phyloP scores from a whole-genome alignment of 53 echinoderm and acorn worm species.

The Henricia sp. region DNA sequence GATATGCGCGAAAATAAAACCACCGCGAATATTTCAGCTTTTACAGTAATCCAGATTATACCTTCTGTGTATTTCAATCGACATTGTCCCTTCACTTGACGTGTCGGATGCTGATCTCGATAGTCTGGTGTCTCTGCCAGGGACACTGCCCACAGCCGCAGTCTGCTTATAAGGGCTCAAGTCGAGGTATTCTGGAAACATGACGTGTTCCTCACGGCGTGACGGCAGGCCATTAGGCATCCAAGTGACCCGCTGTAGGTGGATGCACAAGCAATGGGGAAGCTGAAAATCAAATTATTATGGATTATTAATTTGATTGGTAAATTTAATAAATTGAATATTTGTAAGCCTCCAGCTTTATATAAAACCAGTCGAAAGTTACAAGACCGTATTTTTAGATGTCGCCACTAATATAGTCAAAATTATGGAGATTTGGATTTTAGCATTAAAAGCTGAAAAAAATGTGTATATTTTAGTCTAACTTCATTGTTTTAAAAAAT shows the following conservation, averaged over 20 bases:
- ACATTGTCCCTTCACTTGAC: constrained; percentile 1
- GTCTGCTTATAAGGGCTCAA: constrained; percentile 80
- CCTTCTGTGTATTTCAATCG: neutral
- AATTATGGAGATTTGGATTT: too few species aligned
- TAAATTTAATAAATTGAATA: neutral
- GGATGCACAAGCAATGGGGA: constrained; percentile 94
- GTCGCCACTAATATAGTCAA: too few species aligned
- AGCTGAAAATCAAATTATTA: constrained; percentile 60
- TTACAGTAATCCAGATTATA: neutral
- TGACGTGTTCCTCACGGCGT: constrained; percentile 83
- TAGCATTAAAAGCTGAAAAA: too few species aligned
- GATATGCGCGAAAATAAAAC: too few species aligned
- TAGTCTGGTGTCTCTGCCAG: neutral
- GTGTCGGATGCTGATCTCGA: neutral
- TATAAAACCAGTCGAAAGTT: too few species aligned
- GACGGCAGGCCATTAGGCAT: constrained; percentile 78
- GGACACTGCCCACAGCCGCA: constrained; percentile 26
- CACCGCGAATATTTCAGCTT: neutral
- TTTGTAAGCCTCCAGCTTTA: neutral
- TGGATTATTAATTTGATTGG: neutral
- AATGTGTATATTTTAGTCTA: too few species aligned
- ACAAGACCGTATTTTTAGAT: too few species aligned
- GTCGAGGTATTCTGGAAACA: constrained; percentile 85
- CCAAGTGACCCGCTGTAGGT: constrained; percentile 90
- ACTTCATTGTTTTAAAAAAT: too few species aligned